A percentile compares a stretch with the other conserved stretches of the same genome.
Conservation (phyloP, 23 tunicate species). For the Halocynthia aurantium region DNA sequence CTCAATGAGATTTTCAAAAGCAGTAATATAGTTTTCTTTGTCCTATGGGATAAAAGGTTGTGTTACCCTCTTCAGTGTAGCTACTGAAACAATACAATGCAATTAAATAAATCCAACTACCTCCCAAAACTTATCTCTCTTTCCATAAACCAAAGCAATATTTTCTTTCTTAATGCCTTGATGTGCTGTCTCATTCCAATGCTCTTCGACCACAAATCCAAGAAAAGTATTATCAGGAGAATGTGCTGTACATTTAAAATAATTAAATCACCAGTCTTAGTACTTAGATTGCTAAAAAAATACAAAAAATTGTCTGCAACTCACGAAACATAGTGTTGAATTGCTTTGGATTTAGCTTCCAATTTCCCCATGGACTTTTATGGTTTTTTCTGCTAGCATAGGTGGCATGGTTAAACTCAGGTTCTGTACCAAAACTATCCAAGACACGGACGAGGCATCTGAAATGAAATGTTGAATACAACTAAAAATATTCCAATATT, state of each 20-base stretch:
- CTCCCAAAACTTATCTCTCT: conserved; percentile 70
- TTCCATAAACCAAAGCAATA: conserved; percentile 83
- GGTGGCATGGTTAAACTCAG: conserved; percentile 52
- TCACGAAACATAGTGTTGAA: conserved; percentile 97
- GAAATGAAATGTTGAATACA: neutral
- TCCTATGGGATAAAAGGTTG: conserved; percentile 16
- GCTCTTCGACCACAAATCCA: conserved; percentile 85
- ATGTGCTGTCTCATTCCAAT: conserved; percentile 9
- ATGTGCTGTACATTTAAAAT: conserved; percentile 38
- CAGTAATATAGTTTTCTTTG: conserved; percentile 40
- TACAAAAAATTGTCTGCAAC: conserved; percentile 13
- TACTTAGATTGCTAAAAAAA: too few species aligned
- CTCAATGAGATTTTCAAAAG: conserved; percentile 31
- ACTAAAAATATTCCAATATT: neutral
- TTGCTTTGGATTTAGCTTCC: conserved; percentile 69
- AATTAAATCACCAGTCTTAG: too few species aligned
- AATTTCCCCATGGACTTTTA: conserved; percentile 64
- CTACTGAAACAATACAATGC: neutral
- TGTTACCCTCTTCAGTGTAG: neutral
- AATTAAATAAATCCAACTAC: conserved; percentile 23
- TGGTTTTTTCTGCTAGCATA: conserved; percentile 50
- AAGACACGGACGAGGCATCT: conserved; percentile 68
- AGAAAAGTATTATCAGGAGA: conserved; percentile 93
- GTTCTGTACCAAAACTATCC: conserved; percentile 96
- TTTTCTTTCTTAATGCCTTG: conserved; percentile 16